Evolutionary conservation across 2,888 invertebrate genomes (phyloP), one percentile per base, ranked within the genome.

Genomic region (Plebejus melissa): DNA sequence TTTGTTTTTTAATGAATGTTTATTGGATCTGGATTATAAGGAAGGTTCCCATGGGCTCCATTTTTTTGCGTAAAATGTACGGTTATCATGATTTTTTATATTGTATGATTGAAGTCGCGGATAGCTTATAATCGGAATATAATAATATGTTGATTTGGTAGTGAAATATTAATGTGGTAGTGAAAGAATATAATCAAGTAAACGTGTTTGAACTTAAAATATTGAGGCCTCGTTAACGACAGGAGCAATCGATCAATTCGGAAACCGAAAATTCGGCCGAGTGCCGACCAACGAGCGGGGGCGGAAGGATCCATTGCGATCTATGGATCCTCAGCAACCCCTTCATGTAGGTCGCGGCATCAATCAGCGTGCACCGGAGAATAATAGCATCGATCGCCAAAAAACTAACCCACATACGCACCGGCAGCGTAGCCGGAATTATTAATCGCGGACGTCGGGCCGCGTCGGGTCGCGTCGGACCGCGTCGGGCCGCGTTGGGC

Each of bases 401-500:
- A 93, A 93, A 93, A 93, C 91, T 92, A 92, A 92, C 92, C 93
- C 92, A 93, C 90, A 93, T 93, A 93, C 93, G 93, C 93, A 93
- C 91, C 90, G 91, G 90, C 89, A 92, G 91, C 92, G 91, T 93
- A 93, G 91, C 90, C 87, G 88, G 93, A 93, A 93, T 93, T 93
- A 93, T 93, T 93, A 93, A 93, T 92, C 90, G 91, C 84, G 88
- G 4, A 88, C 88, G 89, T 87, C 54, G 54, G 54, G 54, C 16
- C 13, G 16, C 54, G 54, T 87, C 86, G 86, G 85, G 87, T 85
- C 89, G 89, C 85, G 87, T 86, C 83, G 83, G 85, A 81, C 84
- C 16, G 13, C 16, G 32, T 22, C 50, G 72, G 54, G 72, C 2
- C 46, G 72, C 72, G 46, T 74, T 70, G 74, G 77, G 78, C 75